Conservation (phyloP, 1,140 invertebrate genomes). For the Brachionus rubens region DNA sequence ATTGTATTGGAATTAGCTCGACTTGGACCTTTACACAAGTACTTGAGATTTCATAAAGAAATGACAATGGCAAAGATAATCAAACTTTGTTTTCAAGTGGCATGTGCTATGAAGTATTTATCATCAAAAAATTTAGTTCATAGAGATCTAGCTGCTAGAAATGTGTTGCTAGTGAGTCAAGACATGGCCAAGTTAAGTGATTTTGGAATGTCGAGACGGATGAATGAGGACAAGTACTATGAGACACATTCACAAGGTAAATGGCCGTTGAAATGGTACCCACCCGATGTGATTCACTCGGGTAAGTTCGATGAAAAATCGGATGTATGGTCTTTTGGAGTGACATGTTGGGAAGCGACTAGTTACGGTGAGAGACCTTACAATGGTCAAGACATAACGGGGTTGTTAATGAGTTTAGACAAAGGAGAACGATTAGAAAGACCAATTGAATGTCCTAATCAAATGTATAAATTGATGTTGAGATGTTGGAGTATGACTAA, state of each 20-base stretch:
- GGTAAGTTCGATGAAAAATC: slow-evolving; percentile 59
- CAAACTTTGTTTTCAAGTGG: slow-evolving; percentile 47
- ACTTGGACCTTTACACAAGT: slow-evolving; percentile 61
- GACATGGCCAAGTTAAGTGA: slow-evolving; percentile 31
- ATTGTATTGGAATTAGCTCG: slow-evolving; percentile 63
- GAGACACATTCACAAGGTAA: slow-evolving; percentile 41
- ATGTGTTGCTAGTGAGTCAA: slow-evolving; percentile 31
- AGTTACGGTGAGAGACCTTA: slow-evolving; percentile 59
- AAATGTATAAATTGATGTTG: slow-evolving; percentile 95
- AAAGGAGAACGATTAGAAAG: slow-evolving; percentile 98
- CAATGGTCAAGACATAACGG: not conserved
- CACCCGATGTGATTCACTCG: slow-evolving; percentile 59
- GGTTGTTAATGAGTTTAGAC: slow-evolving; percentile 75
- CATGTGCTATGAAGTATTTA: slow-evolving; percentile 35
- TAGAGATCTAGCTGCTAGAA: slow-evolving; percentile 41
- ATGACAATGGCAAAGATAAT: slow-evolving; percentile 41
- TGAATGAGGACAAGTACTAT: slow-evolving; percentile 40
- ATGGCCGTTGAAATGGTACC: slow-evolving; percentile 59
- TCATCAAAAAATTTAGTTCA: slow-evolving; percentile 33
- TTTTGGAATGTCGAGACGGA: slow-evolving; percentile 40
- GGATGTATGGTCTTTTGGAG: slow-evolving; percentile 60
- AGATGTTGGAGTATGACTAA: slow-evolving; percentile 99
- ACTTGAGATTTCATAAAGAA: slow-evolving; percentile 55
- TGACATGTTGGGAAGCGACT: slow-evolving; percentile 60
- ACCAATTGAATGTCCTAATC: slow-evolving; percentile 82